These are phyloP conservation scores for Phengaris alcon DNA, from an alignment of 2,888 invertebrate species.

Conservation along the genomic window DNA sequence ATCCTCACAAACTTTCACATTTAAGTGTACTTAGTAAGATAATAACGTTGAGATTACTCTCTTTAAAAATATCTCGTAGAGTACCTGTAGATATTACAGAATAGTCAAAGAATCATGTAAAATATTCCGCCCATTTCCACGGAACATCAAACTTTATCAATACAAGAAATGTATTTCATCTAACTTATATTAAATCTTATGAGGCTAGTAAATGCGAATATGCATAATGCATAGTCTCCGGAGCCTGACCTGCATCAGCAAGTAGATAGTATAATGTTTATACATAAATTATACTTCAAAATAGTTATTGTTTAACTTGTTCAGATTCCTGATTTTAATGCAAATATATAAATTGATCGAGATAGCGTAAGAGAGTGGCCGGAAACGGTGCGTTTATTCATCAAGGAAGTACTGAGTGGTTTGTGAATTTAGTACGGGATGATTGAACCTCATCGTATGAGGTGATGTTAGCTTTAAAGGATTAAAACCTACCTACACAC, in stretches of 20 bases:
- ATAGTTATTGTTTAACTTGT: constrained; percentile 27
- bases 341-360: constrained; percentile 22
- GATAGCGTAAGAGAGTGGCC: constrained; percentile 10
- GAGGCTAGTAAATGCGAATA: constrained; percentile 23
- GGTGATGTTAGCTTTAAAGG: not conserved
- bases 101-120: not conserved
- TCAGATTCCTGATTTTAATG: constrained; percentile 19
- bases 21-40: too few species aligned
- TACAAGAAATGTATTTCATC: constrained; percentile 15
- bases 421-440: not conserved
- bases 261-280: constrained; percentile 22
- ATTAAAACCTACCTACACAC: not conserved
- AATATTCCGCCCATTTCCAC: not conserved
- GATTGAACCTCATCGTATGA: not conserved
- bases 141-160: constrained; percentile 13
- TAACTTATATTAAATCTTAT: constrained; percentile 26
- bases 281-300: constrained; percentile 27
- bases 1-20: too few species aligned
- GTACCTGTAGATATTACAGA: not conserved
- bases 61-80: too few species aligned
- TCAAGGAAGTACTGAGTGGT: not conserved
- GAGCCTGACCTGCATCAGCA: constrained; percentile 25
- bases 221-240: constrained; percentile 25
- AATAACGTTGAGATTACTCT: too few species aligned
- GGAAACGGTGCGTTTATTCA: not conserved